Conservation (phyloP, 1,140 invertebrate species). For the Drosophila takahashii region DNA sequence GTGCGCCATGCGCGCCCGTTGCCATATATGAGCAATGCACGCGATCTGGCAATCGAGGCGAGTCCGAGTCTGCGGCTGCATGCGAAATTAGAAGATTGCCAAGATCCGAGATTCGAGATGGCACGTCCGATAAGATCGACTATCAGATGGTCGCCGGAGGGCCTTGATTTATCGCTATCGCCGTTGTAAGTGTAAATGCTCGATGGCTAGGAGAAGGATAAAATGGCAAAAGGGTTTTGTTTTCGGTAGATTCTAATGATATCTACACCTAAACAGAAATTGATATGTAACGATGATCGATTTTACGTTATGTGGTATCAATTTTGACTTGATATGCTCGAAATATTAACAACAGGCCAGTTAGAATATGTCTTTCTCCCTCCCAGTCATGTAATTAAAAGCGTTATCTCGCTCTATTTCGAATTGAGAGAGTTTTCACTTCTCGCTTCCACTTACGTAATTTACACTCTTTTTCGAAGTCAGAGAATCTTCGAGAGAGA, state of each 20-base stretch:
- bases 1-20: constrained; percentile 79
- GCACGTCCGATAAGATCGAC: constrained; percentile 33
- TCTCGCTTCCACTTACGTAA: too few relatives aligned
- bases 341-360: too few relatives aligned
- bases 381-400: too few relatives aligned
- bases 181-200: constrained; percentile 22
- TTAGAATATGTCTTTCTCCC: too few relatives aligned
- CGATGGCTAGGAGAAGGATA: neutral
- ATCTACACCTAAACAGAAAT: too few relatives aligned
- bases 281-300: too few relatives aligned
- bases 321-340: too few relatives aligned
- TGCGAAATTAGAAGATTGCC: constrained; percentile 76
- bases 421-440: too few relatives aligned
- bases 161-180: constrained; percentile 31
- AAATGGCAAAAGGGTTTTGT: neutral
- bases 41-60: constrained; percentile 79
- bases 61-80: constrained; percentile 59
- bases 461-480: too few relatives aligned
- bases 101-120: constrained; percentile 43
- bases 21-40: constrained; percentile 81
- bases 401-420: too few relatives aligned
- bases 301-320: too few relatives aligned
- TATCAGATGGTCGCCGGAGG: constrained; percentile 29
- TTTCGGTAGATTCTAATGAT: neutral
- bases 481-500: too few relatives aligned